phyloP scores from a whole-genome alignment of 2,797 vertebrate genomes.

The Neomorphus geoffroyi region DNA sequence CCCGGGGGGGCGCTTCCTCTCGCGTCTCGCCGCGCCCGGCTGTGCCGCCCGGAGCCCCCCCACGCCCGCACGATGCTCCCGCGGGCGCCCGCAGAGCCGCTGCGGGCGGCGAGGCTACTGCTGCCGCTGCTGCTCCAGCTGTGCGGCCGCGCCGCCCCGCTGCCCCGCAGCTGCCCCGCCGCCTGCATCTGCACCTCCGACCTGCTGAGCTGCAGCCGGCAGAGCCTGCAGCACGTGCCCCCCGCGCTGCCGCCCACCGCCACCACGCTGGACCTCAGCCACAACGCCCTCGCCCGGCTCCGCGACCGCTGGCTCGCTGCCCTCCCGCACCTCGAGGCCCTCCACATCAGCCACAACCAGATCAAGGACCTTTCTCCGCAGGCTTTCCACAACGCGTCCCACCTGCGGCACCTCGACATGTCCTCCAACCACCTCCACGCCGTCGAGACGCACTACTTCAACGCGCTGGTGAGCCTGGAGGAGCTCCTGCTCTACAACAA shows the following conservation, averaged over 20 bases:
- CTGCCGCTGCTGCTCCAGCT: conserved; percentile 68
- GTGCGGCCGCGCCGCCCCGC: not conserved
- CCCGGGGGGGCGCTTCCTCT: no score
- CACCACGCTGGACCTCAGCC: conserved; percentile 87
- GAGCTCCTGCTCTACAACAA: conserved; percentile 92
- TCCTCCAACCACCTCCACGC: conserved; percentile 85
- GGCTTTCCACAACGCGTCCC: conserved; percentile 83
- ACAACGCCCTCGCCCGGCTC: conserved; percentile 83
- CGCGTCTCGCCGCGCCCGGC: no score
- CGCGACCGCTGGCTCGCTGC: conserved; percentile 74
- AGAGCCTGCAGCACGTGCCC: conserved; percentile 77
- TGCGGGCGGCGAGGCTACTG: conserved; percentile 18
- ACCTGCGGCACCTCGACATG: conserved; percentile 87
- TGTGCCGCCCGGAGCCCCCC: no score
- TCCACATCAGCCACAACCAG: conserved; percentile 85
- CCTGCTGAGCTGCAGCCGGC: conserved; percentile 87
- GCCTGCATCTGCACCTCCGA: conserved; percentile 87
- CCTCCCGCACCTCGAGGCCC: conserved; percentile 79
- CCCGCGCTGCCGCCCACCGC: conserved; percentile 67
- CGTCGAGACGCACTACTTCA: conserved; percentile 83
- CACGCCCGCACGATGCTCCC: conserved; percentile 42
- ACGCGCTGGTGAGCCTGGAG: conserved; percentile 80
- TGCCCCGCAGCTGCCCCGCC: conserved; percentile 63
- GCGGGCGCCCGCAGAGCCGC: not conserved
- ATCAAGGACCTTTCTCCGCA: conserved; percentile 72